phyloP scores from a whole-genome alignment of 2,797 vertebrate species.

The Schizopygopsis malacanthus region DNA sequence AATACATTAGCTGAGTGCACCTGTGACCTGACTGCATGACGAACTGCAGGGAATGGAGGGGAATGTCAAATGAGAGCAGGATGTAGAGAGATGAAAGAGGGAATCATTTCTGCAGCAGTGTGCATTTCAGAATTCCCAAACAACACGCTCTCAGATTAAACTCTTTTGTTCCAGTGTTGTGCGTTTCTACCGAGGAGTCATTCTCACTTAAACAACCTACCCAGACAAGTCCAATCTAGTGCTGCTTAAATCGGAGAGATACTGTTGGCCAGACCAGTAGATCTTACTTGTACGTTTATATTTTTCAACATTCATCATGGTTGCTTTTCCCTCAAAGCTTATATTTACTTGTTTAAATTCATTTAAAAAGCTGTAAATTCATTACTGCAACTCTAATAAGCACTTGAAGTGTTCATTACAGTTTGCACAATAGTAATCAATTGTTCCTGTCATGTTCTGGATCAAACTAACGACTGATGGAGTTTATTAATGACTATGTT shows the following conservation, averaged over 20 bases:
- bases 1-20: slow-evolving; percentile 50
- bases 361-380: background rate
- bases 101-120: background rate
- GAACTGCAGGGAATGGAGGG: slow-evolving; percentile 37
- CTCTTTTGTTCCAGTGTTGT: slow-evolving; percentile 13
- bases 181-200: background rate
- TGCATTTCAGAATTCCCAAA: slow-evolving; percentile 21
- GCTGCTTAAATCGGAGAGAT: background rate
- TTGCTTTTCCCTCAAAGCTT: background rate
- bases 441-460: slow-evolving; percentile 11
- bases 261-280: background rate
- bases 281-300: background rate
- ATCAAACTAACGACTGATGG: slow-evolving; percentile 1
- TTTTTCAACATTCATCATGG: background rate
- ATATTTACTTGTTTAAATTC: background rate
- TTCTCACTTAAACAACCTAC: background rate
- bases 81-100: slow-evolving; percentile 21
- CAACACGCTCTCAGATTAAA: background rate
- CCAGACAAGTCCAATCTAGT: background rate
- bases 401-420: background rate
- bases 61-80: slow-evolving; percentile 49
- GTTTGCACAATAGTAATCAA: background rate
- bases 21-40: slow-evolving; percentile 49
- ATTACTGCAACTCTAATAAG: background rate
- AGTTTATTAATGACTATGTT: slow-evolving; percentile 12